Base-by-base conservation (phyloP, 92 coral and sea anemone species). In the Porites evermanni region DNA sequence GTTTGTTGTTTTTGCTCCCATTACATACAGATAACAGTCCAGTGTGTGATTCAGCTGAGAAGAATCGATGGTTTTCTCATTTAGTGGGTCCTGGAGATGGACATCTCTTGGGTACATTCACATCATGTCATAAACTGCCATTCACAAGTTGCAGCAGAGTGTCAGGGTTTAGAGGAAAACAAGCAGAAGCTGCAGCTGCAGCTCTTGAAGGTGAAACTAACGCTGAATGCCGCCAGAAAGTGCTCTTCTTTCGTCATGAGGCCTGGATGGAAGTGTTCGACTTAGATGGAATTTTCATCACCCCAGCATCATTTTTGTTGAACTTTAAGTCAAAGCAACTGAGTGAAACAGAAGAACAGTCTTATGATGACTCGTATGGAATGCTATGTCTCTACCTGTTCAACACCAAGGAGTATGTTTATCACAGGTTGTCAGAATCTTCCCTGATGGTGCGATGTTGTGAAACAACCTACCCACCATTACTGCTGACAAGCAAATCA, bases 341-440 rank as follows among this genome's bases (percentile, higher is more conserved):
- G 18, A 51, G 5, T 14, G 65, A 79, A 70, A 64, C 61, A 44
- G 69, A 75, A 14, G 70, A 4, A n/a, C 61, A 56, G 19, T 53
- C 79, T 20, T 6, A 24, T 19, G 80, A 85, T 12, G 78, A 75
- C 12, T 61, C 89, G 24, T 78, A 70, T 82, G 95, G 95, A 0
- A 70, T 83, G 32, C 84, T 92, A 70, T 92, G 90, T 23, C 75
- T 92, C 66, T 92, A 53, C 50, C 21, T 38, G 4, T 85, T 77
- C 21, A 61, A 20, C 20, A 29, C 68, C 24, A 44, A 78, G 64
- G 76, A 85, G 67, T 85, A 72, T 60, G 47, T 85, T 13, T 76
- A 67, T 50, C 88, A 85, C 70, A 92, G 95, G 90, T 73, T 89
- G 70, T 75, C 86, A 5, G 95, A 92, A 80, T 89, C 95, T 12